Evolutionary conservation across 2,113 vertebrate genomes (phyloP).

Genomic region (Caloenas nicobarica): DNA sequence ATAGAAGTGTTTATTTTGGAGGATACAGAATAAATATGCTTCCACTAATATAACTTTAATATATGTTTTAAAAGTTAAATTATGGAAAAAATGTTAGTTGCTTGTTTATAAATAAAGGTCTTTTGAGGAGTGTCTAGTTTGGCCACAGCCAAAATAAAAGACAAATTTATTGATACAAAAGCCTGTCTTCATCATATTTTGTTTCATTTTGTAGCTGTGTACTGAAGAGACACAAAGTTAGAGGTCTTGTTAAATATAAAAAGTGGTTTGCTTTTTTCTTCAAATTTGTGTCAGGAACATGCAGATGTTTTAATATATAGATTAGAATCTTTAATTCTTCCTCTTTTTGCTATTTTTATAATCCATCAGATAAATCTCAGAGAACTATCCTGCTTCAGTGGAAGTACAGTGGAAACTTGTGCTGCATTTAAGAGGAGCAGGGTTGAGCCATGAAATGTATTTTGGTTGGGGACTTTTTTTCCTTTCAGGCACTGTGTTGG

Average conservation of each 20-base stretch:
- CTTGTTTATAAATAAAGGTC: conserved; percentile 68
- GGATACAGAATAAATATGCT: conserved; percentile 69
- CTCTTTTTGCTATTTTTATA: conserved; percentile 53
- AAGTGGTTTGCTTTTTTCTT: conserved; percentile 46
- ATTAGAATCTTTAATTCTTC: conserved; percentile 55
- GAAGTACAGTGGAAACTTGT: neutral
- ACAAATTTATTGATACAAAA: conserved; percentile 56
- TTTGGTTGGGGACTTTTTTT: neutral
- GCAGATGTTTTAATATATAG: conserved; percentile 79
- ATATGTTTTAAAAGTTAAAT: conserved; percentile 72
- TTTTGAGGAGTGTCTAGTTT: conserved; percentile 71
- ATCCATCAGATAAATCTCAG: conserved; percentile 41
- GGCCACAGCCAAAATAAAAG: conserved; percentile 66
- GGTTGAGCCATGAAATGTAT: conserved; percentile 24
- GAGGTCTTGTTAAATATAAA: conserved; percentile 68
- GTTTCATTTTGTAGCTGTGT: conserved; percentile 52
- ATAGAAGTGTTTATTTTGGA: conserved; percentile 80
- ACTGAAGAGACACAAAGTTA: conserved; percentile 52
- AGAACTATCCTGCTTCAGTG: conserved; percentile 17
- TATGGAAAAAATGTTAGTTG: conserved; percentile 63
- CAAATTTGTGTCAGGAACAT: conserved; percentile 71
- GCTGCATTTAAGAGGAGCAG: conserved; percentile 18
- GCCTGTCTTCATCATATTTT: conserved; percentile 58
- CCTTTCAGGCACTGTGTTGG: neutral
- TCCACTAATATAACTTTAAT: conserved; percentile 76